Percentiles rank a stretch among this genome's conserved stretches.
Conservation (phyloP, 2,888 invertebrate species). For the Penaeus monodon region DNA sequence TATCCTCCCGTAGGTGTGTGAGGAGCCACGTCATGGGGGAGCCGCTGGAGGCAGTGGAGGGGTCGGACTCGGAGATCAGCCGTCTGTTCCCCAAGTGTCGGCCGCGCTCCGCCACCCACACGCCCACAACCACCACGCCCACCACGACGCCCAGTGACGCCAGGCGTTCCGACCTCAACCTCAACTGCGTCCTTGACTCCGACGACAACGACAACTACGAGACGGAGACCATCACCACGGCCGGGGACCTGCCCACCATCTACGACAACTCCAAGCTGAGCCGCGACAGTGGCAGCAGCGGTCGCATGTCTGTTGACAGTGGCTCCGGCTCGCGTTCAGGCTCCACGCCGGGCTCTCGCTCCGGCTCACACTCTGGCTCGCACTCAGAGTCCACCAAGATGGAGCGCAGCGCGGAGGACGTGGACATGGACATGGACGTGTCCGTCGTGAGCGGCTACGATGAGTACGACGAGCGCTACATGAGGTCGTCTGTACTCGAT, state of each 20-base stretch:
- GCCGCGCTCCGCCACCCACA: slow-evolving; percentile 72
- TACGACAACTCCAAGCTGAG: slow-evolving; percentile 59
- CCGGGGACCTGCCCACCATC: slow-evolving; percentile 47
- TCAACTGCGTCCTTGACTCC: slow-evolving; percentile 62
- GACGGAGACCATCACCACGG: slow-evolving; percentile 39
- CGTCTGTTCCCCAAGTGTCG: slow-evolving; percentile 89
- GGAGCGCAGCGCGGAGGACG: slow-evolving; percentile 54
- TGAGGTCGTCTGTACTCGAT: slow-evolving; percentile 59
- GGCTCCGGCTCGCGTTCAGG: slow-evolving; percentile 60
- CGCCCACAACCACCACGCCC: slow-evolving; percentile 56
- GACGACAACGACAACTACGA: slow-evolving; percentile 65
- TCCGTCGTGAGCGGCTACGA: slow-evolving; percentile 64
- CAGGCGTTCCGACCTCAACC: slow-evolving; percentile 54
- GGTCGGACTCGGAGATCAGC: slow-evolving; percentile 80
- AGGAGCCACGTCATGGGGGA: slow-evolving; percentile 63
- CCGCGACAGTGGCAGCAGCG: slow-evolving; percentile 63
- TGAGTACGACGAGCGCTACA: slow-evolving; percentile 59
- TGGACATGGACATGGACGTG: slow-evolving; percentile 61
- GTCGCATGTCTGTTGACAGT: slow-evolving; percentile 64
- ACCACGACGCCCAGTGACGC: slow-evolving; percentile 50
- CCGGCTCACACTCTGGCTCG: slow-evolving; percentile 57
- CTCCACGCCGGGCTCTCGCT: slow-evolving; percentile 57
- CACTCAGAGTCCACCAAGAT: slow-evolving; percentile 55
- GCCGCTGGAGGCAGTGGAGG: slow-evolving; percentile 66
- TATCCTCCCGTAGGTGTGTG: slow-evolving; percentile 43